A percentile compares a stretch with the other conserved stretches of the same genome.
Evolutionary conservation across 2,113 vertebrate genomes (phyloP).

Genomic region (Chiloscyllium plagiosum): DNA sequence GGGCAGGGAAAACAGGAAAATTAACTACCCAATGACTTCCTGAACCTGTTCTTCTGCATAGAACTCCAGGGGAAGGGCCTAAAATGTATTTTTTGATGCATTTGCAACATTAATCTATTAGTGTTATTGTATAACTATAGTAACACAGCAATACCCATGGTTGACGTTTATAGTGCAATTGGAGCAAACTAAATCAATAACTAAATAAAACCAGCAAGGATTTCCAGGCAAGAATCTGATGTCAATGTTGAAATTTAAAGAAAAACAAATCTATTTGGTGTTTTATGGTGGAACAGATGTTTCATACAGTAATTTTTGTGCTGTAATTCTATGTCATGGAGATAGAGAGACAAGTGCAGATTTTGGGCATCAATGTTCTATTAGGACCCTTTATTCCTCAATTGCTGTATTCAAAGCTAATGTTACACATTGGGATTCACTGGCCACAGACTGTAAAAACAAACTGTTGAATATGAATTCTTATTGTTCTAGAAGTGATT

Average conservation of each 20-base stretch:
- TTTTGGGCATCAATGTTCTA: neutral
- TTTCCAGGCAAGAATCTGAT: neutral
- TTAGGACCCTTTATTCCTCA: neutral
- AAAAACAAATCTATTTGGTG: neutral
- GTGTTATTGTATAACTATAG: too few species aligned
- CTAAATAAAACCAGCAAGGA: neutral
- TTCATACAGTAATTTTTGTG: neutral
- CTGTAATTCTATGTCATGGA: neutral
- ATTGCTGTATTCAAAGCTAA: neutral
- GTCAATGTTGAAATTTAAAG: neutral
- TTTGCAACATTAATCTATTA: neutral
- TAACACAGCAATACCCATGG: neutral
- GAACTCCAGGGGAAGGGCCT: neutral
- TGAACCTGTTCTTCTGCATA: neutral
- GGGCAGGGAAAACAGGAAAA: neutral
- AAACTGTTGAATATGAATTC: neutral
- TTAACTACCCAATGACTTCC: neutral
- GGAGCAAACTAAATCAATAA: neutral
- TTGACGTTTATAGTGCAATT: neutral
- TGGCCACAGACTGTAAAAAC: neutral
- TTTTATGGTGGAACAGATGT: neutral
- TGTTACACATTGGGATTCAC: neutral
- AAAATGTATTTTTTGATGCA: neutral
- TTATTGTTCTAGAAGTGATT: slow-evolving; percentile 1
- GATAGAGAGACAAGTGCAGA: neutral